Evolutionary conservation across 2,797 vertebrate species (phyloP), one percentile per base, ranked within the genome.

Genomic region (Gadopsis bispinosus): DNA sequence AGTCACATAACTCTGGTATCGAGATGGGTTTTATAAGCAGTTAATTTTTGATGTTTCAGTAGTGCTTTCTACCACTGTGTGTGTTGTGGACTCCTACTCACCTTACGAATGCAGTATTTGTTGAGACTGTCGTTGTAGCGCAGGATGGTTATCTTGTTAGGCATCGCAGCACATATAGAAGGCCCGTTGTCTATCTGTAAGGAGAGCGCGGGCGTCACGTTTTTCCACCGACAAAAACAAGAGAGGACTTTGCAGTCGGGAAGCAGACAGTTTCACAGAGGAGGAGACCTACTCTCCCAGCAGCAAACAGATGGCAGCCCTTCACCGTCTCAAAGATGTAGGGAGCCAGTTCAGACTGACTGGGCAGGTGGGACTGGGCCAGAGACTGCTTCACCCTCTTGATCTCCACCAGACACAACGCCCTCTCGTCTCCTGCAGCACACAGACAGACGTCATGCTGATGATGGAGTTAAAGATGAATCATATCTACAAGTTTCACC

Each of bases 61-160:
- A 19, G 29, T 14, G 62, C 50, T 33, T 13, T 3, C 17, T 7
- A 2, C 19, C 19, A 4, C 51, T 54, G 16, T 54, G 4, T 35
- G 11, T 20, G 19, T 6, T 13, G 50, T 50, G 48, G 48, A 50
- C n/a, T 68, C 33, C 11, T 33, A 61, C 93, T 91, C 85, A 97
- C 98, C 96, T 99, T 99, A 76, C 98, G 96, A 87, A 99, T 99
- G 88, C 97, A 99, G 94, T 97, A 99, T 84, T 98, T 99, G 95
- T 96, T 97, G 78, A 99, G 95, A 90, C 96, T 97, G 83, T 99
- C 98, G 0, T 99, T 99, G 94, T 98, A 99, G 29, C 98, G 96
- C 69, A 99, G 94, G 75, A 99, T 94, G 20, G 97, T 97, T 41
- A 99, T 97, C 94, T 99, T 99, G 85, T 86, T 99, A 0, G 97